A percentile compares a stretch with the other conserved stretches of the same genome.
Conservation (phyloP, 2,888 invertebrate genomes). For the Empis livida region DNA sequence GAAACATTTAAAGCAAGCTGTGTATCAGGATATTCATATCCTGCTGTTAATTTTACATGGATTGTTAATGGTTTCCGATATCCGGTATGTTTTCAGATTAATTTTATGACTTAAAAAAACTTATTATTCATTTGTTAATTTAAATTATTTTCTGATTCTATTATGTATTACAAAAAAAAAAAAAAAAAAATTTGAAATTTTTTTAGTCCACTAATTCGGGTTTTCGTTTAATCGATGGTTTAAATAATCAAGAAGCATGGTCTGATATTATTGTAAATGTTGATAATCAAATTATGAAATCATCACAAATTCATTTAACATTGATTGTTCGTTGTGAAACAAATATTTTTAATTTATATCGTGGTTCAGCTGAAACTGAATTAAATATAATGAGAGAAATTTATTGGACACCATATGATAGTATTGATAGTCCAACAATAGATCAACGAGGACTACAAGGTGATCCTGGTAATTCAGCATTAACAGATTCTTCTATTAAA, state of each 20-base stretch:
- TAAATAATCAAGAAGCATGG: slow-evolving; percentile 11
- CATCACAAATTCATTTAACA: not conserved
- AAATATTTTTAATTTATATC: slow-evolving; percentile 14
- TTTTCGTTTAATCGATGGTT: slow-evolving; percentile 8
- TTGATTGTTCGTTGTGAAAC: slow-evolving; percentile 15
- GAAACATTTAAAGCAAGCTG: slow-evolving; percentile 35
- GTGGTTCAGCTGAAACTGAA: slow-evolving; percentile 12
- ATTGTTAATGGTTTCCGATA: slow-evolving; percentile 27
- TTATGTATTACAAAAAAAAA: too few species aligned
- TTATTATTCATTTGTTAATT: too few species aligned
- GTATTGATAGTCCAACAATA: slow-evolving; percentile 14
- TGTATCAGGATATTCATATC: slow-evolving; percentile 34
- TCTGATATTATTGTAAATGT: slow-evolving; percentile 14
- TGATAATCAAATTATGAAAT: slow-evolving; percentile 12
- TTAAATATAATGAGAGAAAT: slow-evolving; percentile 12
- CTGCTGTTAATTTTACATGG: slow-evolving; percentile 37
- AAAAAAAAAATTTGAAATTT: not conserved
- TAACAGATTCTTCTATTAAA: slow-evolving; percentile 10
- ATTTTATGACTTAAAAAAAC: too few species aligned
- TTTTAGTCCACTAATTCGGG: slow-evolving; percentile 13
- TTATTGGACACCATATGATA: slow-evolving; percentile 11
- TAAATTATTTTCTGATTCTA: not conserved
- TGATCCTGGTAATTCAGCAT: slow-evolving; percentile 15
- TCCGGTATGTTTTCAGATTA: slow-evolving; percentile 11
- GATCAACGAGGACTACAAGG: slow-evolving; percentile 14